These are phyloP conservation scores for Drosophila prostipennis DNA, from an alignment of 2,888 invertebrate genomes.

Conservation along the genomic window DNA sequence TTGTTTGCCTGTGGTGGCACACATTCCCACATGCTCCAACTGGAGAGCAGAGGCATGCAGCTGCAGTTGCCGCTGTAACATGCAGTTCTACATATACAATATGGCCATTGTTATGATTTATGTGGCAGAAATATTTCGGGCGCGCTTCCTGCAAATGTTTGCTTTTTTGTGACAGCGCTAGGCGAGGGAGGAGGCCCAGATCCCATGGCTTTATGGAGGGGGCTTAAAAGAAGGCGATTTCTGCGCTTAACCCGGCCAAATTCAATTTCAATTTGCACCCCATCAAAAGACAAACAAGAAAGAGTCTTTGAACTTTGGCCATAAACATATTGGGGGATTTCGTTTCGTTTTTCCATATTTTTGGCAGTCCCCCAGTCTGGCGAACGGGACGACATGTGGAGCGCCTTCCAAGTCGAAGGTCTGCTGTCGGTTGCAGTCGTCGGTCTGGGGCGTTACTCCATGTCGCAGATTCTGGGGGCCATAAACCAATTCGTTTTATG, in stretches of 20 bases:
- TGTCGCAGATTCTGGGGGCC: constrained; percentile 34
- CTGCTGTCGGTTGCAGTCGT: constrained; percentile 60
- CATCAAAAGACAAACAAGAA: constrained; percentile 77
- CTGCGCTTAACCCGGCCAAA: constrained; percentile 49
- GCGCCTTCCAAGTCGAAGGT: constrained; percentile 45
- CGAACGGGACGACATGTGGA: constrained; percentile 67
- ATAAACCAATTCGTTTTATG: constrained; percentile 55
- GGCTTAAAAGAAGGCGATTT: neutral
- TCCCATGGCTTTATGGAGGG: neutral
- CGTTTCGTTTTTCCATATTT: constrained; percentile 34
- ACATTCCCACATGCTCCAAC: neutral
- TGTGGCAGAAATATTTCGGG: constrained; percentile 72
- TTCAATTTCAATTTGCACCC: constrained; percentile 79
- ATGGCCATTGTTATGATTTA: constrained; percentile 78
- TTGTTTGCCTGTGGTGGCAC: constrained; percentile 56
- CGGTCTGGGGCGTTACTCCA: constrained; percentile 44
- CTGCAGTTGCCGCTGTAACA: constrained; percentile 33
- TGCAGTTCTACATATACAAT: constrained; percentile 64
- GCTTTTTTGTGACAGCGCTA: constrained; percentile 41
- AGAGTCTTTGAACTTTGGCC: constrained; percentile 77
- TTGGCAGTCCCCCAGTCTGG: constrained; percentile 65
- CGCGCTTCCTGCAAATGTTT: constrained; percentile 70
- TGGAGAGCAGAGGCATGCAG: constrained; percentile 36
- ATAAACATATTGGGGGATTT: constrained; percentile 61
- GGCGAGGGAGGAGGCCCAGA: neutral